Base-by-base conservation (phyloP, 2,888 invertebrate species). In the Drosophila glabriapex region DNA sequence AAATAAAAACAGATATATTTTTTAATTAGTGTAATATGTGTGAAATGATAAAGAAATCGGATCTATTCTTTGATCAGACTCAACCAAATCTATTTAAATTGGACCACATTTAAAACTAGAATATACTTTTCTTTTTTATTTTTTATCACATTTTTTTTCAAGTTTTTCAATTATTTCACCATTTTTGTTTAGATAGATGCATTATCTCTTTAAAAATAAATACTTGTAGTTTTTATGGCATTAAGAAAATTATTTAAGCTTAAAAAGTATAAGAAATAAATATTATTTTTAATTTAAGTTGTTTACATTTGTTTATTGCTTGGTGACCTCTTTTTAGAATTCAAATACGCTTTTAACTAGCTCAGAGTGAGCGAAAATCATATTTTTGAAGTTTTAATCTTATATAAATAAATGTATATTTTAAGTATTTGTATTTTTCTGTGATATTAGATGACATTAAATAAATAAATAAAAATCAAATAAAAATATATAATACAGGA, bases 141-240 rank as follows among this genome's bases (percentile, higher is more conserved):
- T 22, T n/a, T 19, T 19, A 19, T 12, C n/a, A 41, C 10, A 0
- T 5, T n/a, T 5, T 43, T 22, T 6, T 2, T 6, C 3, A 14
- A 22, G 0, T 14, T 14, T 43, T 6, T 22, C 14, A 43, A 5
- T 3, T 43, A 41, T 10, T 41, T 12, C 5, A 3, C 1, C n/a
- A n/a, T 14, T 14, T 22, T 6, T 12, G 0, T 43, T 5, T n/a
- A 0, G 0, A 2, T 9, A 0, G 2, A 19, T 10, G 10, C 9
- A 10, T n/a, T n/a, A 33, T 39, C 3, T 9, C 19, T 3, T 1
- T 19, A 1, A 39, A 39, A 39, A 19, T 39, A 9, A 9, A 19
- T 19, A 3, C 7, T 19, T 3, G 0, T 10, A 0, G 2, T n/a
- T 39, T 10, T 39, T n/a, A n/a, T 9, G n/a, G 3, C n/a, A n/a